Conservation (phyloP, 2,888 invertebrate genomes). For the Thelaira solivaga region DNA sequence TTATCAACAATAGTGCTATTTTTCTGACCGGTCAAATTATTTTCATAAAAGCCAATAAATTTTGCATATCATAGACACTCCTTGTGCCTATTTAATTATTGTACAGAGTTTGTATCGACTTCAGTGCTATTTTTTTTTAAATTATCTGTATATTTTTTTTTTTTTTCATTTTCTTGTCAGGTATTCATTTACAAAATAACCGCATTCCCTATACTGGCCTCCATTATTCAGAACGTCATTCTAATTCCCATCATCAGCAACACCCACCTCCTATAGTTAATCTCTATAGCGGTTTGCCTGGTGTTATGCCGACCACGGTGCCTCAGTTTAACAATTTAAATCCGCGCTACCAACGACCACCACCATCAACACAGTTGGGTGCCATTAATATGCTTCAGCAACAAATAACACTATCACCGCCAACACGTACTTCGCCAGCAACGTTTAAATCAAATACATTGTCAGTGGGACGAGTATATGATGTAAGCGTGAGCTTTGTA, state of each 20-base stretch:
- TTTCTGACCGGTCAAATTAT: too few relatives aligned
- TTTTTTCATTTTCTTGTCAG: too few relatives aligned
- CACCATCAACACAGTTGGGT: slow-evolving; percentile 49
- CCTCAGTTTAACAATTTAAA: slow-evolving; percentile 56
- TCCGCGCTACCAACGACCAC: slow-evolving; percentile 63
- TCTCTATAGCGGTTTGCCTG: slow-evolving; percentile 47
- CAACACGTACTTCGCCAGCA: slow-evolving; percentile 65
- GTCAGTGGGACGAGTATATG: slow-evolving; percentile 80
- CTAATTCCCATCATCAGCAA: slow-evolving; percentile 12
- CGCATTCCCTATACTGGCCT: slow-evolving; percentile 66
- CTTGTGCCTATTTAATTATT: too few relatives aligned
- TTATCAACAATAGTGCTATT: too few relatives aligned
- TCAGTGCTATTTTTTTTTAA: neutral
- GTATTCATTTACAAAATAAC: slow-evolving; percentile 65
- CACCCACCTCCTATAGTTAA: slow-evolving; percentile 32
- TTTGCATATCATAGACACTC: too few relatives aligned
- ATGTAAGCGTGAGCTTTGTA: slow-evolving; percentile 85
- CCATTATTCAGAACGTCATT: slow-evolving; percentile 44
- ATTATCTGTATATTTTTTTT: neutral
- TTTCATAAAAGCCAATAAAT: too few relatives aligned
- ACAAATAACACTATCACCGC: slow-evolving; percentile 56
- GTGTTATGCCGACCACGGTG: slow-evolving; percentile 43
- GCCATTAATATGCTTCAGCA: slow-evolving; percentile 49
- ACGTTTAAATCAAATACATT: slow-evolving; percentile 77
- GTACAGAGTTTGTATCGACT: too few relatives aligned